Base-by-base conservation (phyloP, 2,797 vertebrate species). In the Neosilurus mollespiculum region DNA sequence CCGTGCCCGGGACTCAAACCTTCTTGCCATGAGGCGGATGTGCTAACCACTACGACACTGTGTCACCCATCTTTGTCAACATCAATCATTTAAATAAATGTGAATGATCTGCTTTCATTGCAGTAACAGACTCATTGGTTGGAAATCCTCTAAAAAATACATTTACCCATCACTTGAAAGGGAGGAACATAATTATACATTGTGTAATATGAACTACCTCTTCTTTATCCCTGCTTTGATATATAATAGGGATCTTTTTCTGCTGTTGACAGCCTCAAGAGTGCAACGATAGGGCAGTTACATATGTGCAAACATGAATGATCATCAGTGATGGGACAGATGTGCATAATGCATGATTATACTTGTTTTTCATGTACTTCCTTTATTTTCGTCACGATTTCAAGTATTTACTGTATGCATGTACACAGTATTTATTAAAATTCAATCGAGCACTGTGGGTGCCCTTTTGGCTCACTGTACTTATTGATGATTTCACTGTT, bases 111-210 rank as follows among this genome's bases (percentile, higher is more conserved):
- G 69, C 66, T 85, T 80, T 59, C 61, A 73, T 49, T 78, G 82
- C 15, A 67, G 14, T 73, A 81, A 83, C 66, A 83, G 61, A 84
- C 20, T 54, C 49, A 6, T 10, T 79, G n/a, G 34, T 22, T 77
- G 53, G 73, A 73, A 87, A 80, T 83, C 67, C 61, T 58, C 16
- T 53, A 56, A 64, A 67, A 66, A 75, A 80, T 84, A 71, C n/a
- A n/a, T n/a, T n/a, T 73, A 69, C 56, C 75, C 65, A 81, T 78
- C 34, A 80, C 59, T 22, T 84, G 65, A 80, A 84, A 54, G 14
- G 5, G 34, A 49, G 49, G 67, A 59, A 81, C 66, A 83, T 80
- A 81, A 81, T 84, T 65, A 85, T 81, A 71, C 56, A 75, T 83
- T 77, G 69, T 51, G 16, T 85, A 83, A 83, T 72, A 85, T 77